Conservation (phyloP, 2,888 invertebrate species). For the Agrilus biguttatus region DNA sequence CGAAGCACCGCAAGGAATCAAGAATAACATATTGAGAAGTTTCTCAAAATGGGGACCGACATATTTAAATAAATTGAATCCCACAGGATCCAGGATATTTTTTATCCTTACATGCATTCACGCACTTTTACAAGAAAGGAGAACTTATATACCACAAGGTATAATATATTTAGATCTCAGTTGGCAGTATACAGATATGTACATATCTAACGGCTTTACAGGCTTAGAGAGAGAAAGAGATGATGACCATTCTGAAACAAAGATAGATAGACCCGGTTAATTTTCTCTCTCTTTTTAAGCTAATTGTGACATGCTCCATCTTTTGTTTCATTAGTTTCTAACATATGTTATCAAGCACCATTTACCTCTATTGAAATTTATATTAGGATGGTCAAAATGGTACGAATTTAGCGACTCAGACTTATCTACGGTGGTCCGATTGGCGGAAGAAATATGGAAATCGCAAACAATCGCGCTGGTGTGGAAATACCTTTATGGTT, state of each 20-base stretch:
- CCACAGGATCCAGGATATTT: slow-evolving; percentile 34
- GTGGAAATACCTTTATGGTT: slow-evolving; percentile 64
- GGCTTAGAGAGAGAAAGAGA: too few species aligned
- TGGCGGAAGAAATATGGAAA: slow-evolving; percentile 33
- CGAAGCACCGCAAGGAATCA: slow-evolving; percentile 76
- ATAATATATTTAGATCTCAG: background rate
- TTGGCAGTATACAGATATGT: too few species aligned
- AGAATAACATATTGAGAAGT: slow-evolving; percentile 63
- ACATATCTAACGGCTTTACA: too few species aligned
- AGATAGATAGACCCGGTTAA: too few species aligned
- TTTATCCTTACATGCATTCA: slow-evolving; percentile 79
- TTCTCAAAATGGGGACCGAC: slow-evolving; percentile 52
- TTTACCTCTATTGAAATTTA: slow-evolving; percentile 6
- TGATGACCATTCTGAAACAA: too few species aligned
- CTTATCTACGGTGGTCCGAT: slow-evolving; percentile 55
- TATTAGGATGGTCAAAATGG: slow-evolving; percentile 67
- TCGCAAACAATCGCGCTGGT: slow-evolving; percentile 30
- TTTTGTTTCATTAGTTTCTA: too few species aligned
- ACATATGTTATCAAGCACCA: too few species aligned
- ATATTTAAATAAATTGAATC: slow-evolving; percentile 22
- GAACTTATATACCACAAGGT: slow-evolving; percentile 82
- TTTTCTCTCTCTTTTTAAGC: too few species aligned
- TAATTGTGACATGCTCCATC: too few species aligned
- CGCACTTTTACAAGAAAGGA: slow-evolving; percentile 79
- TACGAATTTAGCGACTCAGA: slow-evolving; percentile 82